These are phyloP conservation scores for Sinopyrophorus schimmeli DNA, from an alignment of 2,888 invertebrate species.

Conservation along the genomic window DNA sequence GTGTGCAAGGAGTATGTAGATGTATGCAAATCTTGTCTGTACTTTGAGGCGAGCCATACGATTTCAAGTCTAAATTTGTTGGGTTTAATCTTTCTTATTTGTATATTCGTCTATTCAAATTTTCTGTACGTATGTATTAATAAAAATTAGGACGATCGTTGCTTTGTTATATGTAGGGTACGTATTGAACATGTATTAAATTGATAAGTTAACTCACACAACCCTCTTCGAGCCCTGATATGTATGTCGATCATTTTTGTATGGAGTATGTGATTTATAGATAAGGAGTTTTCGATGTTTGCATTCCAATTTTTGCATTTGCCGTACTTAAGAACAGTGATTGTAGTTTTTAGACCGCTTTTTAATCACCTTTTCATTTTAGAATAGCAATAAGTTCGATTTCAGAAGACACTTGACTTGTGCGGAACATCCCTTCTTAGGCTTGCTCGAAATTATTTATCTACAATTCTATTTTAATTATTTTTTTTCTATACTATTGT, in stretches of 20 bases:
- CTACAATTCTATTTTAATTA: no score
- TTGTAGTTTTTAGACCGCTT: constrained; percentile 25
- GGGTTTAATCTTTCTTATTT: constrained; percentile 1
- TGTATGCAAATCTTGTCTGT: constrained; percentile 18
- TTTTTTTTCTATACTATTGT: no score
- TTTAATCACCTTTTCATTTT: constrained; percentile 4
- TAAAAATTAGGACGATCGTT: not conserved
- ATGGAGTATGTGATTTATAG: constrained; percentile 4
- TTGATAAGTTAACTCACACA: no score
- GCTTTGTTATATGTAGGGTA: no score
- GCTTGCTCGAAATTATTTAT: constrained; percentile 4
- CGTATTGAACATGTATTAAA: no score
- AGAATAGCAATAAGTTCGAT: constrained; percentile 16
- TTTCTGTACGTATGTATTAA: no score
- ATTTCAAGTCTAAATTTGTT: constrained; percentile 21
- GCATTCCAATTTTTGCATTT: constrained; percentile 31
- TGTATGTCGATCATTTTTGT: constrained; percentile 11
- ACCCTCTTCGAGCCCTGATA: no score
- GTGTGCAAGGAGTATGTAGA: constrained; percentile 22
- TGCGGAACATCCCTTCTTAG: constrained; percentile 1
- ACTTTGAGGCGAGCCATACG: no score
- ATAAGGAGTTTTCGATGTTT: constrained; percentile 18
- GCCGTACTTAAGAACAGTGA: constrained; percentile 28
- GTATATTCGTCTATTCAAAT: not conserved
- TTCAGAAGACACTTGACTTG: not conserved